Evolutionary conservation across 2,888 invertebrate species (phyloP).

Genomic region (Notodonta ziczac): DNA sequence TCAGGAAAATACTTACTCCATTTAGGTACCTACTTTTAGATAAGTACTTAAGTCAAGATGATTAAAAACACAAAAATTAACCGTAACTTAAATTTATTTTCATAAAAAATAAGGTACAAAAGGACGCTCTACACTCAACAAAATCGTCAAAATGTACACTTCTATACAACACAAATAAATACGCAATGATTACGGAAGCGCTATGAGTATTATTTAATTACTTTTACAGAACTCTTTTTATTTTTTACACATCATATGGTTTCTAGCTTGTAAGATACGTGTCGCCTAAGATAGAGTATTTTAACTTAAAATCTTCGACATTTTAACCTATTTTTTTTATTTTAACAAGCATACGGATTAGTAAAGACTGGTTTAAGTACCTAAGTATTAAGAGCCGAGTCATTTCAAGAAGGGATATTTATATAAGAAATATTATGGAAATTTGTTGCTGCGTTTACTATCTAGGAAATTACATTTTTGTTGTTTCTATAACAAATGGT

Average conservation of each 20-base stretch:
- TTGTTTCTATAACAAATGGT: conserved; percentile 38
- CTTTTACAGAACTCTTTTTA: conserved; percentile 16
- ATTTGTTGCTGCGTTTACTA: conserved; percentile 23
- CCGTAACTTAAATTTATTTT: conserved; percentile 49
- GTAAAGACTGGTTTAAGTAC: too few species aligned
- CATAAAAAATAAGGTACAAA: conserved; percentile 75
- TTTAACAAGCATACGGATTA: neutral
- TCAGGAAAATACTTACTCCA: neutral
- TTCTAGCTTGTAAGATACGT: conserved; percentile 23
- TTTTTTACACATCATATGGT: conserved; percentile 35
- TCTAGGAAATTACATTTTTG: conserved; percentile 23
- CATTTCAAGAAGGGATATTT: neutral
- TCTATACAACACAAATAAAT: conserved; percentile 47
- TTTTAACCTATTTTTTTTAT: neutral
- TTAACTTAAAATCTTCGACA: neutral
- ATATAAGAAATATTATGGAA: neutral
- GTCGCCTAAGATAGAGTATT: neutral
- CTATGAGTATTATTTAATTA: conserved; percentile 51
- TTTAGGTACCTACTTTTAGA: neutral
- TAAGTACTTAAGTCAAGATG: neutral
- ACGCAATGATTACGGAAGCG: conserved; percentile 43
- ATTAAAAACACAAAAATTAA: conserved; percentile 18
- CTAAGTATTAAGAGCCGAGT: too few species aligned
- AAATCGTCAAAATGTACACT: conserved; percentile 35
- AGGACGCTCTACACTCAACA: conserved; percentile 55